Evolutionary conservation across 2,113 vertebrate species (phyloP), one percentile per base, ranked within the genome.

Genomic region (Cyanoliseus patagonus): DNA sequence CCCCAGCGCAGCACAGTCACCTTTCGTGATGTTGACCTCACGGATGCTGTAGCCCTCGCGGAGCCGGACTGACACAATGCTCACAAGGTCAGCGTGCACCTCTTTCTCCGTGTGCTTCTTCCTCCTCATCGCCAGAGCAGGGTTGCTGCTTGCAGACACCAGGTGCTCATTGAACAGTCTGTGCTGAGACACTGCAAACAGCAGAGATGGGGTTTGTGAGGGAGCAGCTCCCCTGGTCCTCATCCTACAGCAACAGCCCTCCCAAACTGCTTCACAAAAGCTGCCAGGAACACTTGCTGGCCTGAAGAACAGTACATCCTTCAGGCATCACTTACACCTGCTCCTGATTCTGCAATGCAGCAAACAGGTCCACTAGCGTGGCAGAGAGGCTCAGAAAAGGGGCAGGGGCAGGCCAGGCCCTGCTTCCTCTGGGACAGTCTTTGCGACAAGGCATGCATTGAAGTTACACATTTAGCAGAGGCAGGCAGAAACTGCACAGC

Each of bases 91-190:
- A 9, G 99, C 99, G 0, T 98, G 98, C 82, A 99, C 99, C 88
- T 99, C 99, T 88, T 99, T 99, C 97, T 99, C 99, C 0, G 99
- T 98, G 97, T 99, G 99, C 94, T 99, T 99, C 97, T 99, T 99
- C 90, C 99, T 98, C 42, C 99, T 98, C 98, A 99, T 98, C 2
- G 99, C 99, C 95, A 99, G 97, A 2, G 99, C 99, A 0, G 99
- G 99, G 96, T 99, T 99, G 80, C 99, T 99, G 88, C 99, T 99
- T 23, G 99, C 99, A 3, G 99, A 99, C 92, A 99, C 99, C 94
- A 99, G 97, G 93, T 99, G 99, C 96, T 99, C 99, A 7, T 99
- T 99, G 96, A 99, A 99, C 27, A 99, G 97, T 74, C 99, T 99
- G 97, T 99, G 99, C 96, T 99, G 99, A 39, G 99, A 99, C 92